phyloP scores from a whole-genome alignment of 2,113 vertebrate species.

The Nannospalax galili region DNA sequence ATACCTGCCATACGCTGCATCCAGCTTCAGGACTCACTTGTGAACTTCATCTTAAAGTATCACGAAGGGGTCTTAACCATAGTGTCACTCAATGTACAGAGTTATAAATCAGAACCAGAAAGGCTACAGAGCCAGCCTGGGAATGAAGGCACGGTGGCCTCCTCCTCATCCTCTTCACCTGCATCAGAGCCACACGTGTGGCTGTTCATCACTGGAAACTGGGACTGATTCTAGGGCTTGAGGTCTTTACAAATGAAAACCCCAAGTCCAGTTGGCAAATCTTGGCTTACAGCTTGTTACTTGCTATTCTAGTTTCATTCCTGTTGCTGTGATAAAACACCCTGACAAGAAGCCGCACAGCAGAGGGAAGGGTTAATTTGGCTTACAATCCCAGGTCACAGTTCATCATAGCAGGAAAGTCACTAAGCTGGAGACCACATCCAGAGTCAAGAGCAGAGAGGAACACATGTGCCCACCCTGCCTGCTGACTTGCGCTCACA shows the following conservation, averaged over 20 bases:
- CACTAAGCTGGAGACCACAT: background rate
- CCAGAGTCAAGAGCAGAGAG: background rate
- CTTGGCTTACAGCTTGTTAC: no score
- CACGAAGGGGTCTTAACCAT: background rate
- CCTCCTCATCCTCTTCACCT: accelerated
- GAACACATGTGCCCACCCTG: background rate
- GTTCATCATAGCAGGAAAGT: background rate
- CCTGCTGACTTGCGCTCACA: no score
- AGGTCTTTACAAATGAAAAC: background rate
- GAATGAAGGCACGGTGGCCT: accelerated
- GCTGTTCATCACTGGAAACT: background rate
- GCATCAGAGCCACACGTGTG: background rate
- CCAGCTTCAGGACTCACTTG: background rate
- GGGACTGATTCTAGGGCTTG: background rate
- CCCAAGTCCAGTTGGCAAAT: background rate
- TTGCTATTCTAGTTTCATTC: background rate
- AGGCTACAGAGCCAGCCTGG: background rate
- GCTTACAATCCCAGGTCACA: background rate
- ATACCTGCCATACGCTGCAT: background rate
- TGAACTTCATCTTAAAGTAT: background rate
- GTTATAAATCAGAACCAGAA: background rate
- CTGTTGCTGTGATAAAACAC: background rate
- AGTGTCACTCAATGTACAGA: background rate
- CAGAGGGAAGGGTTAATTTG: background rate
- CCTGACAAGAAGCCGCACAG: background rate